Conservation (phyloP, 92 coral and sea anemone species). For the Micromussa lordhowensis region DNA sequence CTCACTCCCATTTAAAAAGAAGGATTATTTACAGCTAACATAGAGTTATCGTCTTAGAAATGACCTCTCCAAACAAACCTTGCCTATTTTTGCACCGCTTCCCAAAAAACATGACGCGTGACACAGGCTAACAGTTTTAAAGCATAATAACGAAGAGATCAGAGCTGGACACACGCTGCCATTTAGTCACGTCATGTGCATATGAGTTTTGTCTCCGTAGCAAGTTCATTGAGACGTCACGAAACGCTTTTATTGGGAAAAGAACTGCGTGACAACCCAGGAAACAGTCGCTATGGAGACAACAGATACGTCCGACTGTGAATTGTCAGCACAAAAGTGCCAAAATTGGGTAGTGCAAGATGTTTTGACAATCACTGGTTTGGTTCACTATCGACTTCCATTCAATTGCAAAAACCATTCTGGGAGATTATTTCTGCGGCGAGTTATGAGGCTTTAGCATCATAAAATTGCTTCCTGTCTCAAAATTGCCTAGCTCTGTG, state of each 20-base stretch:
- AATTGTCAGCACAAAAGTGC: background rate
- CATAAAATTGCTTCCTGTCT: conserved; percentile 3
- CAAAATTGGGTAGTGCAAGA: background rate
- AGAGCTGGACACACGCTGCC: no score
- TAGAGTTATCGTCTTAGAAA: no score
- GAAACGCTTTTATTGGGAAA: background rate
- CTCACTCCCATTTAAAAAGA: no score
- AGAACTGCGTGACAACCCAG: background rate
- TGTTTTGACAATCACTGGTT: background rate
- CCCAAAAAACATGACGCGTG: no score
- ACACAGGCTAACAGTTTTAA: no score
- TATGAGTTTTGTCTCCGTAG: background rate
- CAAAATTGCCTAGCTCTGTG: background rate
- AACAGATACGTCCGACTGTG: background rate
- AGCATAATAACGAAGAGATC: no score
- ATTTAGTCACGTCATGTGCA: background rate
- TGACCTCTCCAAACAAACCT: no score
- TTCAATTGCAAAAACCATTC: background rate
- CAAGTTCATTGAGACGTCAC: background rate
- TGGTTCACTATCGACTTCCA: background rate
- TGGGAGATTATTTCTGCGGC: background rate
- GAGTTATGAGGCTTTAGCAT: background rate
- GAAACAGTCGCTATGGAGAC: background rate
- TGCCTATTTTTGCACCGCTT: no score
- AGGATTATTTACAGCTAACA: no score